A percentile compares a stretch with the other conserved stretches of the same genome.
These are phyloP conservation scores for Hypsibius dujardini DNA, from an alignment of 1,140 invertebrate species.

Conservation along the genomic window DNA sequence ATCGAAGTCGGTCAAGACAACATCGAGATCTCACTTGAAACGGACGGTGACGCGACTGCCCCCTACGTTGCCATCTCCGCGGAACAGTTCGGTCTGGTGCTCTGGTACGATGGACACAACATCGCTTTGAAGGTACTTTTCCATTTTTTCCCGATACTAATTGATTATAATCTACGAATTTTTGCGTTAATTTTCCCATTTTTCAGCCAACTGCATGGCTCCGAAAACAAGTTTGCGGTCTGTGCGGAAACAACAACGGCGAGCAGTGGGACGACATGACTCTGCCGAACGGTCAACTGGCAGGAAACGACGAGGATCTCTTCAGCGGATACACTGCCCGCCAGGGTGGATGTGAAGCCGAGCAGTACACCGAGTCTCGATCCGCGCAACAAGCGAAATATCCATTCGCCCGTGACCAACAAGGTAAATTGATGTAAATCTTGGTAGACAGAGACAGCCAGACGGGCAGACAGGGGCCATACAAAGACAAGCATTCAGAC, in stretches of 20 bases:
- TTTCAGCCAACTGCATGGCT: slow-evolving; percentile 5
- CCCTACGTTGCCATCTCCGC: not conserved
- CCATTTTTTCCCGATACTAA: no score
- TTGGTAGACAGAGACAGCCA: no score
- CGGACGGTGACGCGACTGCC: not conserved
- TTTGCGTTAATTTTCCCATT: not conserved
- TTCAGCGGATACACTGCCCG: not conserved
- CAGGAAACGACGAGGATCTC: not conserved
- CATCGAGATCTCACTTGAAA: not conserved
- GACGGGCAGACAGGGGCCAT: no score
- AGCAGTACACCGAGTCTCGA: not conserved
- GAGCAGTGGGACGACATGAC: slow-evolving; percentile 11
- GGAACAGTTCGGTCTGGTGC: not conserved
- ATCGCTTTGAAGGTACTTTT: not conserved
- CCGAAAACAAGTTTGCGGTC: not conserved
- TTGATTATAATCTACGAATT: no score
- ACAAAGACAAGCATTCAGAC: no score
- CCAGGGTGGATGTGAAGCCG: not conserved
- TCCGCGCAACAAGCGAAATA: no score
- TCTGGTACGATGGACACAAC: not conserved
- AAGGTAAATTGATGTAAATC: no score
- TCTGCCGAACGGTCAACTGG: not conserved
- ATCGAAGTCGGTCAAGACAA: not conserved
- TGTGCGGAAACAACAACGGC: slow-evolving; percentile 7
- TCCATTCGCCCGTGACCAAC: no score